A percentile compares a stretch with the other conserved stretches of the same genome.
Evolutionary conservation across 2,113 vertebrate species (phyloP).

Genomic region (Limanda limanda): DNA sequence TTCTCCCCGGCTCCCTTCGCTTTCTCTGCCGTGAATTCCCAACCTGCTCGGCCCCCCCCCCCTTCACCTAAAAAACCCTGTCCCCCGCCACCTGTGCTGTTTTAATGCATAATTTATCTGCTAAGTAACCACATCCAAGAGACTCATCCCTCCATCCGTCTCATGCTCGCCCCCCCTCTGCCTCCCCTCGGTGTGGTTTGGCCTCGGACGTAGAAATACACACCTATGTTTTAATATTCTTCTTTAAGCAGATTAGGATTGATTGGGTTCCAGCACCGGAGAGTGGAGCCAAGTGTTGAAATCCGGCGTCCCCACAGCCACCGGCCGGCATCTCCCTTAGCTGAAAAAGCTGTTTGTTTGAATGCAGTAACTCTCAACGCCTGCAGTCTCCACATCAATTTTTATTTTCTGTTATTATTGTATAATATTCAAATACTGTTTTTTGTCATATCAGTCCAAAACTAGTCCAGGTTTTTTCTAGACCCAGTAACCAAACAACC

Average conservation of each 20-base stretch:
- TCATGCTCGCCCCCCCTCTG: conserved; percentile 17
- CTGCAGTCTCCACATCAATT: background rate
- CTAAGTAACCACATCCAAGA: conserved; percentile 78
- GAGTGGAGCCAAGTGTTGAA: conserved; percentile 5
- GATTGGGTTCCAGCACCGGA: conserved; percentile 28
- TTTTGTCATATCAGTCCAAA: background rate
- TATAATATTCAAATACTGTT: background rate
- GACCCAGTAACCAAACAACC: background rate
- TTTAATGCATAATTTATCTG: conserved; percentile 83
- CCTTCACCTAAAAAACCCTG: conserved; percentile 56
- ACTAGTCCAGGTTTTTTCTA: background rate
- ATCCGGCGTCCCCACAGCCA: conserved; percentile 3
- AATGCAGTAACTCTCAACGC: background rate
- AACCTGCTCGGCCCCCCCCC: conserved; percentile 65
- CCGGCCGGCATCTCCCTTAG: background rate
- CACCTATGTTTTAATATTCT: conserved; percentile 42
- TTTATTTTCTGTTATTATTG: background rate
- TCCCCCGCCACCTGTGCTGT: conserved; percentile 78
- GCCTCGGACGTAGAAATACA: conserved; percentile 19
- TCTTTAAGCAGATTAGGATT: conserved; percentile 44
- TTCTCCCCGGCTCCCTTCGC: conserved; percentile 45
- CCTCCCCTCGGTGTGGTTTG: conserved; percentile 19
- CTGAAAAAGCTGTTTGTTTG: background rate
- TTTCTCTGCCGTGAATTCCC: conserved; percentile 69
- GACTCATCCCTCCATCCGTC: conserved; percentile 41